phyloP scores from a whole-genome alignment of 2,797 vertebrate genomes.

The Carcharodon carcharias region DNA sequence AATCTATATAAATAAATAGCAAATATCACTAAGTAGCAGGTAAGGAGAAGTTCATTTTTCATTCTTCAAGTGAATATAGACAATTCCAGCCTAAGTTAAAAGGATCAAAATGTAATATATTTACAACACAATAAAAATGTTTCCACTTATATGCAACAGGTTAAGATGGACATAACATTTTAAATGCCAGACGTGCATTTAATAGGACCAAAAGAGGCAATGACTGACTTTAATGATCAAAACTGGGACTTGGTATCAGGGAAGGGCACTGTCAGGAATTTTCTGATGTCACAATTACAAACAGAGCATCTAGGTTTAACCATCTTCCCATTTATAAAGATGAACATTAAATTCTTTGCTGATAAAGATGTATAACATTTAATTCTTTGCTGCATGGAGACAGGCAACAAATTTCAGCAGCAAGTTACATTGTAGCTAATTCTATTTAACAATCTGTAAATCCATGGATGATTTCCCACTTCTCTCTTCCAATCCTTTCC shows the following conservation, averaged over 20 bases:
- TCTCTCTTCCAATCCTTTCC: background rate
- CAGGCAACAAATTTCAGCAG: background rate
- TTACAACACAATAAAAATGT: background rate
- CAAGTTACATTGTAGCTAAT: background rate
- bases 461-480: background rate
- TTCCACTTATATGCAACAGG: background rate
- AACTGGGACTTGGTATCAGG: background rate
- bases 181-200: background rate
- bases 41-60: background rate
- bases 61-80: background rate
- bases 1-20: background rate
- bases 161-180: background rate
- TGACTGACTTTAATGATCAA: background rate
- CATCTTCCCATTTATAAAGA: background rate
- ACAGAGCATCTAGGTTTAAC: background rate
- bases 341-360: background rate
- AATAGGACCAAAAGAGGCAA: background rate
- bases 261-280: background rate
- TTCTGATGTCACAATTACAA: background rate
- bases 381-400: background rate
- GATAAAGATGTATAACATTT: conserved; percentile 5
- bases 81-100: background rate
- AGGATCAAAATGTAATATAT: background rate
- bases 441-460: background rate
- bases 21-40: background rate